phyloP scores from a whole-genome alignment of 2,888 invertebrate species.

The Odontocolon sp. region DNA sequence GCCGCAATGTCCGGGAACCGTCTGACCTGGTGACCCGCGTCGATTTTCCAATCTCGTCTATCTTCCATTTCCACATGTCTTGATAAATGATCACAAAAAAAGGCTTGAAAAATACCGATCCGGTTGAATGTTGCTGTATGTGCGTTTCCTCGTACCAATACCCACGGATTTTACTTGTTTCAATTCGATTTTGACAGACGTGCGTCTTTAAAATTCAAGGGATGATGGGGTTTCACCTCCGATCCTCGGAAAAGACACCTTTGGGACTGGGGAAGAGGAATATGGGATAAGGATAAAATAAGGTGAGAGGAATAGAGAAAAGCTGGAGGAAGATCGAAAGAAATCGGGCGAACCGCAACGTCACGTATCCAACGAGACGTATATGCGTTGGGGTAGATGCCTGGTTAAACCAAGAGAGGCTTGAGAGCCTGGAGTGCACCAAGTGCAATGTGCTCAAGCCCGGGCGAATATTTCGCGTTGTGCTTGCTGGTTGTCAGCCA shows the following conservation, averaged over 20 bases:
- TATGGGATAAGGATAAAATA: neutral
- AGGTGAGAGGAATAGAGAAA: constrained; percentile 5
- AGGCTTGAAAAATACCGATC: too few species aligned
- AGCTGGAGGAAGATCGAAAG: constrained; percentile 6
- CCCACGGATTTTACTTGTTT: constrained; percentile 9
- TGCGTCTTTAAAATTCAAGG: constrained; percentile 23
- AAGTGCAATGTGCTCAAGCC: constrained; percentile 26
- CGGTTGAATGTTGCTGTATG: too few species aligned
- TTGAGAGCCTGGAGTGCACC: constrained; percentile 19
- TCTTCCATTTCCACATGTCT: neutral
- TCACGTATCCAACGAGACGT: constrained; percentile 42
- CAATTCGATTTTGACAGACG: constrained; percentile 4
- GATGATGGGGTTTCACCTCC: constrained; percentile 6
- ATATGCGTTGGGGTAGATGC: constrained; percentile 25
- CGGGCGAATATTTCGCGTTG: constrained; percentile 28
- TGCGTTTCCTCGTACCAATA: neutral
- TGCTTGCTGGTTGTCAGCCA: constrained; percentile 17
- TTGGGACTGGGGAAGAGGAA: neutral
- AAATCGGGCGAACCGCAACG: constrained; percentile 39
- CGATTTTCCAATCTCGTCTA: constrained; percentile 6
- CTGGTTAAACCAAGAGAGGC: constrained; percentile 44
- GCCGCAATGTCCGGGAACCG: neutral
- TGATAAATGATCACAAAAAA: too few species aligned
- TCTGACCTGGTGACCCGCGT: constrained; percentile 11
- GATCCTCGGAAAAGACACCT: constrained; percentile 4